A percentile compares a stretch with the other conserved stretches of the same genome.
phyloP scores from a whole-genome alignment of 1,140 invertebrate species.

The Frieseomelitta varia region DNA sequence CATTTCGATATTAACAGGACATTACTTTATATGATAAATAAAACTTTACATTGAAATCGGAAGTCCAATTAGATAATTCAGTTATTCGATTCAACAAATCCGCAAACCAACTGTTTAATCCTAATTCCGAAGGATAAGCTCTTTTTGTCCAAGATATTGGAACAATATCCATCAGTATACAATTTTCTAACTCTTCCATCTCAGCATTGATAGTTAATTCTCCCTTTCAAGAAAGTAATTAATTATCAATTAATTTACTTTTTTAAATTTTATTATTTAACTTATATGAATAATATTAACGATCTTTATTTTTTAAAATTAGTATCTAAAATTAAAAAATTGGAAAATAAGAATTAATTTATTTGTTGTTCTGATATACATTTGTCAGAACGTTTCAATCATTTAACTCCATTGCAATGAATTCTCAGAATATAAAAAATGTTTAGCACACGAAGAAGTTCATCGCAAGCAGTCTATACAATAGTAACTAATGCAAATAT shows the following conservation, averaged over 20 bases:
- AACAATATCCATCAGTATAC: slow-evolving; percentile 90
- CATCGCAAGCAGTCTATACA: no score
- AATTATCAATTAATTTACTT: not conserved
- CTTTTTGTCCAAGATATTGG: slow-evolving; percentile 91
- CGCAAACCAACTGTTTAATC: slow-evolving; percentile 93
- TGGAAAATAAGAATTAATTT: no score
- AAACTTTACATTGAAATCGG: slow-evolving; percentile 86
- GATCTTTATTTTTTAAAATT: no score
- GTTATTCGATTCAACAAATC: slow-evolving; percentile 91
- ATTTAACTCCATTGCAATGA: no score
- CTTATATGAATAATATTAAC: no score
- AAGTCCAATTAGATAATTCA: slow-evolving; percentile 90
- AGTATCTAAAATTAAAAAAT: no score
- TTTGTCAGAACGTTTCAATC: no score
- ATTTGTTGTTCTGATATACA: no score
- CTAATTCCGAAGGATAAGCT: slow-evolving; percentile 94
- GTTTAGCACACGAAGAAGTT: no score
- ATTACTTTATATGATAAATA: not conserved
- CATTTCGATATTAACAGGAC: not conserved
- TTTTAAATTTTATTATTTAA: no score
- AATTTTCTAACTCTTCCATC: slow-evolving; percentile 94
- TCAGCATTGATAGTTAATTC: slow-evolving; percentile 95
- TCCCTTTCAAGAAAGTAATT: slow-evolving; percentile 84
- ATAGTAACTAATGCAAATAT: no score
- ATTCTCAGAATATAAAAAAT: no score